A percentile compares a stretch with the other conserved stretches of the same genome.
These are phyloP conservation scores for Emydoidea blandingii DNA, from an alignment of 2,797 vertebrate species.

Conservation along the genomic window DNA sequence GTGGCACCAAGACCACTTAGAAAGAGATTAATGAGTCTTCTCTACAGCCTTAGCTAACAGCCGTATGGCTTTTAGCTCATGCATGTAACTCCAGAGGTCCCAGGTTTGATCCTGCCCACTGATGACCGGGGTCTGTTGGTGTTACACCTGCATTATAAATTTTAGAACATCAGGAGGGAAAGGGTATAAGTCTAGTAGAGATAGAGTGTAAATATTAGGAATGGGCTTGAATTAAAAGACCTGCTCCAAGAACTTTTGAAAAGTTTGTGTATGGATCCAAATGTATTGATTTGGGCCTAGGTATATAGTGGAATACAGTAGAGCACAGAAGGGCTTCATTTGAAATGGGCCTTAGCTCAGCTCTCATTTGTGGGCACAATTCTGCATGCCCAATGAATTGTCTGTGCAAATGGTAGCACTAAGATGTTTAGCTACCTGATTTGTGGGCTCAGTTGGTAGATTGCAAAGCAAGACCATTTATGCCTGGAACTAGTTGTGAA, in stretches of 20 bases:
- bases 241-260: background rate
- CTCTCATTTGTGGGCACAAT: background rate
- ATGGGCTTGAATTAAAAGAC: background rate
- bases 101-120: too few relatives aligned
- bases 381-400: background rate
- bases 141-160: too few relatives aligned
- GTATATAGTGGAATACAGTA: background rate
- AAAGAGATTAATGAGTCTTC: too few relatives aligned
- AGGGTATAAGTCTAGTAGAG: too few relatives aligned
- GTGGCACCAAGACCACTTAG: too few relatives aligned
- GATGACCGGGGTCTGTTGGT: too few relatives aligned
- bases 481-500: background rate
- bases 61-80: background rate
- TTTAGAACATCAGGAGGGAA: too few relatives aligned
- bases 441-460: background rate
- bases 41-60: background rate
- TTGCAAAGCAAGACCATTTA: background rate
- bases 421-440: background rate
- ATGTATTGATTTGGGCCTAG: background rate
- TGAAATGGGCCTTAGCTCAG: background rate
- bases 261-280: fast-evolving
- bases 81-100: too few relatives aligned
- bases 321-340: background rate
- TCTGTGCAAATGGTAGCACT: background rate
- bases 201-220: background rate